Evolutionary conservation across 2,113 vertebrate genomes (phyloP).

Genomic region (Propithecus coquereli): DNA sequence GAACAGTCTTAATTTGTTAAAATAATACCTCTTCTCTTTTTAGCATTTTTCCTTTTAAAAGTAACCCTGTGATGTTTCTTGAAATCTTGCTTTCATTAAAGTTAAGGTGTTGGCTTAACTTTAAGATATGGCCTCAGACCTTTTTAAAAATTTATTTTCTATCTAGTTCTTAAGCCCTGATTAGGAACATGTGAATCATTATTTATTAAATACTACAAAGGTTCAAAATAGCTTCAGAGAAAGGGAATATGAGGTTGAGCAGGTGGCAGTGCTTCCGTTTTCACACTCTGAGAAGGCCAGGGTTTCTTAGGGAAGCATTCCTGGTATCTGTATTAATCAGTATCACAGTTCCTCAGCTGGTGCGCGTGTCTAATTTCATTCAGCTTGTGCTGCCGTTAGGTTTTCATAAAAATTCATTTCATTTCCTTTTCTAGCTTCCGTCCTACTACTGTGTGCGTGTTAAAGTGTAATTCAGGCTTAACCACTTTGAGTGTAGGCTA

Average conservation of each 20-base stretch:
- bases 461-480: conserved; percentile 30
- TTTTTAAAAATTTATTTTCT: conserved; percentile 9
- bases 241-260: conserved; percentile 42
- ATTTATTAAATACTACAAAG: conserved; percentile 25
- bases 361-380: conserved; percentile 23
- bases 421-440: conserved; percentile 39
- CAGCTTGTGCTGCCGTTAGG: not conserved
- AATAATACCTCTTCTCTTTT: not conserved
- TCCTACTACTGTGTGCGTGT: not conserved
- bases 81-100: conserved; percentile 36
- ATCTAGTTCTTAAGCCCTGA: not conserved
- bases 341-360: conserved; percentile 25
- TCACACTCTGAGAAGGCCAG: conserved; percentile 44
- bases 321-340: conserved; percentile 40
- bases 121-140: not conserved
- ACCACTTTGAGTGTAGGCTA: not conserved
- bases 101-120: not conserved
- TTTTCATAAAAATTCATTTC: conserved; percentile 38
- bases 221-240: conserved; percentile 63
- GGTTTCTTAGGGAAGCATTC: conserved; percentile 56
- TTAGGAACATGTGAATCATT: conserved; percentile 24
- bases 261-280: conserved; percentile 54
- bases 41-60: conserved; percentile 29
- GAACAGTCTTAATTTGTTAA: not conserved
- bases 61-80: not conserved